phyloP scores from a whole-genome alignment of 2,888 invertebrate genomes.

The Callimorpha dominula region DNA sequence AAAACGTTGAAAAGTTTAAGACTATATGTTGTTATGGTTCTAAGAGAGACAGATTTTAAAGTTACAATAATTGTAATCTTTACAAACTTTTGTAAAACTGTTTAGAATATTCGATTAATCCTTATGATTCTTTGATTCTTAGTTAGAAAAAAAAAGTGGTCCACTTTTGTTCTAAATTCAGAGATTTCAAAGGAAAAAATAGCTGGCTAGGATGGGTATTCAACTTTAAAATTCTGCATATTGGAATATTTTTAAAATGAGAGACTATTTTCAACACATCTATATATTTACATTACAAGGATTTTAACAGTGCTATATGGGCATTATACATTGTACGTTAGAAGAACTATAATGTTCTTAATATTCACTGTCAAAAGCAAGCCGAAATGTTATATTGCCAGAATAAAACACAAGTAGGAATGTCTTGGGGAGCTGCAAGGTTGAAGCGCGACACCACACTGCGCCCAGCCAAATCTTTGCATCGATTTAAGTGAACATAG shows the following conservation, averaged over 20 bases:
- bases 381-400: conserved; percentile 74
- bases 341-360: conserved; percentile 73
- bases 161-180: too few species aligned
- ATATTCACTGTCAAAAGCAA: conserved; percentile 68
- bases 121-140: too few species aligned
- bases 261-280: conserved; percentile 82
- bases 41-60: too few species aligned
- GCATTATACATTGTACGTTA: conserved; percentile 73
- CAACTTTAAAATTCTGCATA: neutral
- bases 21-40: too few species aligned
- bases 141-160: too few species aligned
- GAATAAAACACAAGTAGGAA: conserved; percentile 66
- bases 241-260: conserved; percentile 56
- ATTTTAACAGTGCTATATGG: conserved; percentile 84
- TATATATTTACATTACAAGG: conserved; percentile 85
- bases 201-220: too few species aligned
- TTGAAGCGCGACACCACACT: conserved; percentile 72
- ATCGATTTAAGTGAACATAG: conserved; percentile 77
- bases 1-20: too few species aligned
- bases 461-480: conserved; percentile 77
- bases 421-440: conserved; percentile 64
- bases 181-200: too few species aligned
- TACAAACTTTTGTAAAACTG: too few species aligned
- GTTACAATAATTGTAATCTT: too few species aligned
- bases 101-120: too few species aligned